Evolutionary conservation across 2,888 invertebrate species (phyloP).

Genomic region (Campoplex capitator): DNA sequence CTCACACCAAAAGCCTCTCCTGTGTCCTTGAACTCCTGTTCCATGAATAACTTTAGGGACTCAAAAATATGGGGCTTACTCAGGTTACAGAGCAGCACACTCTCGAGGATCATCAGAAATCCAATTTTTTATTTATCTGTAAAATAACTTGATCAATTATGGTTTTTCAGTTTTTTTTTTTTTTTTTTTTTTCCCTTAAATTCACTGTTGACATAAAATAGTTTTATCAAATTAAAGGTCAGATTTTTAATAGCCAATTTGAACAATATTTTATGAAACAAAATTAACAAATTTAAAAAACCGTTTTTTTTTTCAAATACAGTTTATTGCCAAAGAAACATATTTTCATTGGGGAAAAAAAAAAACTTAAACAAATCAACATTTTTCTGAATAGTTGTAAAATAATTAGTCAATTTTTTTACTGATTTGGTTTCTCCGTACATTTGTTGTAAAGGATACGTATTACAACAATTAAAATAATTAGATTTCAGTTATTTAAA

Average conservation of each 20-base stretch:
- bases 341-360: too few relatives aligned
- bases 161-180: background rate
- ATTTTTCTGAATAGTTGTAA: too few relatives aligned
- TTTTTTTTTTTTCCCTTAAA: background rate
- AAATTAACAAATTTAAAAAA: background rate
- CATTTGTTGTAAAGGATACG: too few relatives aligned
- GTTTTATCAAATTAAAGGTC: background rate
- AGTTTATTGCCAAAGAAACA: background rate
- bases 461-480: background rate
- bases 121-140: background rate
- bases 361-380: too few relatives aligned
- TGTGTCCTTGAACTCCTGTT: slow-evolving; percentile 46
- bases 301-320: background rate
- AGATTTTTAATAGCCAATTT: background rate
- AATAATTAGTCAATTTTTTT: too few relatives aligned
- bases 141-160: background rate
- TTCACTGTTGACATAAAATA: background rate
- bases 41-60: slow-evolving; percentile 65
- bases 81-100: background rate
- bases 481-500: background rate
- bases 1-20: slow-evolving; percentile 44
- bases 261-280: background rate
- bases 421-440: too few relatives aligned
- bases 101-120: background rate
- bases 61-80: slow-evolving; percentile 10